These are phyloP conservation scores for Dryobotodes eremita DNA, from an alignment of 2,888 invertebrate genomes.

Conservation along the genomic window DNA sequence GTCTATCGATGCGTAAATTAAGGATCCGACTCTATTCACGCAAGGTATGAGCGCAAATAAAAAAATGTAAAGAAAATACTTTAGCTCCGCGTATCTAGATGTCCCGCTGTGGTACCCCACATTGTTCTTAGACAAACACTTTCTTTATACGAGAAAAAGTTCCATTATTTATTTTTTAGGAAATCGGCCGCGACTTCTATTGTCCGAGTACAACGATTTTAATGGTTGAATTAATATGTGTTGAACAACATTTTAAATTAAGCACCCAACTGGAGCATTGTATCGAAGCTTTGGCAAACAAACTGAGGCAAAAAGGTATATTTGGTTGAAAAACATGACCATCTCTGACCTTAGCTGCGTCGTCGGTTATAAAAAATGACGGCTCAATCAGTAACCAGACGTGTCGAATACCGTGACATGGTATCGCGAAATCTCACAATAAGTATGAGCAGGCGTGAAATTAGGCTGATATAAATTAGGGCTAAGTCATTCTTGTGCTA, in stretches of 20 bases:
- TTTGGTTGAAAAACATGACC: constrained; percentile 37
- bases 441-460: constrained; percentile 88
- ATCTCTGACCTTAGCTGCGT: constrained; percentile 49
- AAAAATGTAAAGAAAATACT: constrained; percentile 84
- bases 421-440: constrained; percentile 87
- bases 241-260: constrained; percentile 76
- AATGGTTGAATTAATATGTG: constrained; percentile 86
- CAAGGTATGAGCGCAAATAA: constrained; percentile 84
- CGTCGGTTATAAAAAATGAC: constrained; percentile 75
- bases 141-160: constrained; percentile 83
- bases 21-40: constrained; percentile 86
- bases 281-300: constrained; percentile 67
- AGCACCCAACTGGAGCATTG: constrained; percentile 73
- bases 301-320: constrained; percentile 57
- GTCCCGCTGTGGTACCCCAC: constrained; percentile 87
- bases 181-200: constrained; percentile 79
- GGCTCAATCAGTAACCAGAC: constrained; percentile 86
- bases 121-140: constrained; percentile 91
- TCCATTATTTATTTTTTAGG: constrained; percentile 85
- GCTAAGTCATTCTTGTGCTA: constrained; percentile 81
- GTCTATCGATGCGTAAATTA: constrained; percentile 90
- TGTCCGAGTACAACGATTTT: constrained; percentile 78
- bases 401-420: constrained; percentile 86
- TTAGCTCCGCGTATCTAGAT: constrained; percentile 85
- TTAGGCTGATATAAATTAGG: constrained; percentile 86